These are phyloP conservation scores for Recurvirostra avosetta DNA, from an alignment of 2,113 vertebrate species.

Conservation along the genomic window DNA sequence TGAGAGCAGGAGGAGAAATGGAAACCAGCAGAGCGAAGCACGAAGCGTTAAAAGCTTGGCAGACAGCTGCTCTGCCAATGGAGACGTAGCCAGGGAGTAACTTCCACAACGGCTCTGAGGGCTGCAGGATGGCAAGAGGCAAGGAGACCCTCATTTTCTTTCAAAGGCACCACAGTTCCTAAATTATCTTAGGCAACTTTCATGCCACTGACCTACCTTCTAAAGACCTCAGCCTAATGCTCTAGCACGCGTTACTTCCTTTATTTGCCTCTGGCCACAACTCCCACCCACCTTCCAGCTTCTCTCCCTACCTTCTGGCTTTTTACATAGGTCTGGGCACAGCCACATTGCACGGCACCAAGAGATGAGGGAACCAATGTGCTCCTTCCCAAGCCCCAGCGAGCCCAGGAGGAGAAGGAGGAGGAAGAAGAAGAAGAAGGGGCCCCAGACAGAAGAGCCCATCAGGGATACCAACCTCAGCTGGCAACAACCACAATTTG, in stretches of 20 bases:
- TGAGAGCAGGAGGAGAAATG: neutral
- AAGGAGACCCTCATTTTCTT: neutral
- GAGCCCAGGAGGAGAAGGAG: neutral
- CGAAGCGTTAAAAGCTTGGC: neutral
- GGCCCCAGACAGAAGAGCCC: neutral
- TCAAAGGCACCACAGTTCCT: neutral
- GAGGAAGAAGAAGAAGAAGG: neutral
- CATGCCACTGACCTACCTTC: neutral
- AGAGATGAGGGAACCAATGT: accelerated
- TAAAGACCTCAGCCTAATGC: neutral
- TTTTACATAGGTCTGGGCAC: neutral
- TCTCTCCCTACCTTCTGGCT: accelerated
- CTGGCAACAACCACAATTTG: neutral
- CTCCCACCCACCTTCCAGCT: too few species aligned
- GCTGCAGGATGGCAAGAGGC: accelerated
- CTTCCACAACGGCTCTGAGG: neutral
- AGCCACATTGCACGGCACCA: neutral
- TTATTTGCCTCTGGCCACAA: neutral
- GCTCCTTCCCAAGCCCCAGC: accelerated
- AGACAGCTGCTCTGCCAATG: accelerated
- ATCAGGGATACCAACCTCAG: neutral
- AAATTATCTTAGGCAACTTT: neutral
- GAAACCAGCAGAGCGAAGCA: neutral
- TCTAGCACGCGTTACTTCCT: accelerated
- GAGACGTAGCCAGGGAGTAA: neutral